These are phyloP conservation scores for Marmota flaviventris DNA, from an alignment of 2,113 vertebrate species.

Conservation along the genomic window DNA sequence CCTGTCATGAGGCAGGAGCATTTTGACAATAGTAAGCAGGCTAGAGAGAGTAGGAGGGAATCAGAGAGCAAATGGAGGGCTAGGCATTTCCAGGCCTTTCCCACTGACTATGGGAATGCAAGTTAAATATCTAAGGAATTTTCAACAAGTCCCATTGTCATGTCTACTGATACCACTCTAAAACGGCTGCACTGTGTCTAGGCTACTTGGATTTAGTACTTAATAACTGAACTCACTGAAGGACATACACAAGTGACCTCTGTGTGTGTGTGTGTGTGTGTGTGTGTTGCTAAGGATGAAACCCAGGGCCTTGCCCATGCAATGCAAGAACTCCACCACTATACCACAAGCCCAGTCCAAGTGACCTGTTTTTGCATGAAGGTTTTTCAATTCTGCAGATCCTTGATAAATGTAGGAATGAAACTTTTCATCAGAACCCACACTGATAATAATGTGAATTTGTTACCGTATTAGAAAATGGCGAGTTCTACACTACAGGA, in stretches of 20 bases:
- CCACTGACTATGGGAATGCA: background rate
- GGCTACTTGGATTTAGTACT: background rate
- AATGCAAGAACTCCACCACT: background rate
- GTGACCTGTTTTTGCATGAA: background rate
- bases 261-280: too few species aligned
- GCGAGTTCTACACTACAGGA: background rate
- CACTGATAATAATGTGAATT: background rate
- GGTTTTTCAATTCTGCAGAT: slow-evolving; percentile 16
- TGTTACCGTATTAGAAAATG: background rate
- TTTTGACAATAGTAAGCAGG: background rate
- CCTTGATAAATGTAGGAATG: slow-evolving; percentile 23
- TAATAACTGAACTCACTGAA: background rate
- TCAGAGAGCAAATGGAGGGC: background rate
- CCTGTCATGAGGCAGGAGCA: background rate
- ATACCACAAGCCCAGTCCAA: background rate
- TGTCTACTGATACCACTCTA: background rate
- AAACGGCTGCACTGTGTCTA: background rate
- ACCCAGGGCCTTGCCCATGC: too few species aligned
- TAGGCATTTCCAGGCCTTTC: background rate
- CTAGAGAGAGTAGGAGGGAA: background rate
- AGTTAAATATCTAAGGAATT: background rate
- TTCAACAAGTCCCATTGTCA: background rate
- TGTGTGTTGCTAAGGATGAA: background rate
- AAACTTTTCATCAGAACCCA: background rate
- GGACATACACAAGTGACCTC: background rate